phyloP scores from a whole-genome alignment of 1,140 invertebrate species.

The Sitodiplosis mosellana region DNA sequence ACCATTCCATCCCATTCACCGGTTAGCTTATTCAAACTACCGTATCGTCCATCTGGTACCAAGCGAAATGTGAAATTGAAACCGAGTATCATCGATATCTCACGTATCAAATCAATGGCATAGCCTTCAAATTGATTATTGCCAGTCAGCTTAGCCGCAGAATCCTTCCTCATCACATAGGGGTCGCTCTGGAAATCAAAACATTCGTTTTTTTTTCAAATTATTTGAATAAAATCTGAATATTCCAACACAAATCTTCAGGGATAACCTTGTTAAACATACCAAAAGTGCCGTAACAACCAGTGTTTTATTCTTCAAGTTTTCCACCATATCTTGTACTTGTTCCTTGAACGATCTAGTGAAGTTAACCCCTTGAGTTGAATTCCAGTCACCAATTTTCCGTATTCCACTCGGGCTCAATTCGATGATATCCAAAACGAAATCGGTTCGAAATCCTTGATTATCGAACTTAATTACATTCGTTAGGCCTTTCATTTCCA shows the following conservation, averaged over 20 bases:
- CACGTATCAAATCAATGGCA: conserved; percentile 68
- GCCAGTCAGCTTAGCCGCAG: conserved; percentile 55
- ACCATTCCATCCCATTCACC: conserved; percentile 91
- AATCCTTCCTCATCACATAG: conserved; percentile 78
- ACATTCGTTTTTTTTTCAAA: too few species aligned
- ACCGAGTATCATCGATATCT: conserved; percentile 70
- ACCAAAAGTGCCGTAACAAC: conserved; percentile 83
- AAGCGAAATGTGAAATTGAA: conserved; percentile 79
- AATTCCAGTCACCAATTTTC: conserved; percentile 80
- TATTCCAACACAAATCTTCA: neutral
- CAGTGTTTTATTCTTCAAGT: conserved; percentile 80
- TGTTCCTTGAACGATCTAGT: conserved; percentile 70
- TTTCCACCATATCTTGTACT: conserved; percentile 66
- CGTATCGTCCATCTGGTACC: conserved; percentile 65
- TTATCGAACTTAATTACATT: conserved; percentile 89
- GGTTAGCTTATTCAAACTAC: conserved; percentile 52
- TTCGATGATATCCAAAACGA: conserved; percentile 78
- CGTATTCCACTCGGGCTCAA: conserved; percentile 59
- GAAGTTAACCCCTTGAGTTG: conserved; percentile 70
- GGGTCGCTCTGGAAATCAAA: conserved; percentile 54
- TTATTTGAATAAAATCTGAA: too few species aligned
- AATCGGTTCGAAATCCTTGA: conserved; percentile 80
- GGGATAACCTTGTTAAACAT: conserved; percentile 23
- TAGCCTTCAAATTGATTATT: conserved; percentile 82
- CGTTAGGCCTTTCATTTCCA: conserved; percentile 78